A percentile compares a stretch with the other conserved stretches of the same genome.
These are phyloP conservation scores for Tragelaphus eurycerus DNA, from an alignment of 2,797 vertebrate species.

Conservation along the genomic window DNA sequence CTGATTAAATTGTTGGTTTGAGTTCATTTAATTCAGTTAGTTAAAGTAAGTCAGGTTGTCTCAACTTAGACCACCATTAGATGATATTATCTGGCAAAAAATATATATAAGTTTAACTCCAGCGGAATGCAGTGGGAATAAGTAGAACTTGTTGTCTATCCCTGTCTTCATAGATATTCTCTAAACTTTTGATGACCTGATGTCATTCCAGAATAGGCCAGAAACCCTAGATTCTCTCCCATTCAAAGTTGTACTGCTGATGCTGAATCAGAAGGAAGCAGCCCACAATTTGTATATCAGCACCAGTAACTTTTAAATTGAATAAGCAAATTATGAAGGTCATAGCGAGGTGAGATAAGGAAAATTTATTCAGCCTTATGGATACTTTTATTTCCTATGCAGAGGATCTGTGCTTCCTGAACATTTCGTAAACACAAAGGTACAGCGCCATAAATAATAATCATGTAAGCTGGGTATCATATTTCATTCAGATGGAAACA, in stretches of 20 bases:
- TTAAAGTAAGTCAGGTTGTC: slow-evolving; percentile 48
- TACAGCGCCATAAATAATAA: neutral
- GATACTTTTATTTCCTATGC: neutral
- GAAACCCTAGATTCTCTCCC: neutral
- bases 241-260: neutral
- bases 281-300: neutral
- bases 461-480: neutral
- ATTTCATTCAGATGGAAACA: neutral
- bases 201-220: neutral
- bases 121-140: neutral
- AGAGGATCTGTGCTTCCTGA: neutral
- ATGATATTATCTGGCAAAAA: neutral
- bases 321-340: neutral
- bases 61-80: neutral
- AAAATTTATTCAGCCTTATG: neutral
- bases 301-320: neutral
- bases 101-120: neutral
- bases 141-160: neutral
- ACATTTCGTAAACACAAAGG: neutral
- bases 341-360: neutral
- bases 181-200: neutral
- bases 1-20: slow-evolving; percentile 33
- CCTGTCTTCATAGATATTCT: neutral
- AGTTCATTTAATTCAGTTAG: slow-evolving; percentile 50
- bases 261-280: neutral